These are phyloP conservation scores for Cheilosia scutellata DNA, from an alignment of 2,888 invertebrate genomes.

Conservation along the genomic window DNA sequence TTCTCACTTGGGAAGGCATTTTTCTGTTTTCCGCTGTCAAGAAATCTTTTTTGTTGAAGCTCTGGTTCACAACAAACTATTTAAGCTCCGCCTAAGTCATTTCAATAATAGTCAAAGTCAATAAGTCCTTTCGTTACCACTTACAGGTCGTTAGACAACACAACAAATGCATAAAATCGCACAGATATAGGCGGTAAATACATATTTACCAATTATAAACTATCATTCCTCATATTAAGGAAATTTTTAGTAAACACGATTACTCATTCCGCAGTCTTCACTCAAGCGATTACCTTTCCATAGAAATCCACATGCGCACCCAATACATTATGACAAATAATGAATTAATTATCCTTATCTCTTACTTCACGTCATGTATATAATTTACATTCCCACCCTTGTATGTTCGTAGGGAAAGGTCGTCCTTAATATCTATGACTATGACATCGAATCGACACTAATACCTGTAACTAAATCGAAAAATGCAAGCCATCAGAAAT, in stretches of 20 bases:
- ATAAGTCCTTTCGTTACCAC: too few relatives aligned
- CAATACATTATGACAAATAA: constrained; percentile 6
- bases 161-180: not conserved
- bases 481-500: not conserved
- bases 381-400: constrained; percentile 1
- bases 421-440: not conserved
- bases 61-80: too few relatives aligned
- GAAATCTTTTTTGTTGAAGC: too few relatives aligned
- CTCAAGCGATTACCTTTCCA: not conserved
- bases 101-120: too few relatives aligned
- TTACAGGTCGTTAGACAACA: not conserved
- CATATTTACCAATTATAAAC: not conserved
- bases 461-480: not conserved
- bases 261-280: not conserved
- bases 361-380: not conserved
- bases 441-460: not conserved
- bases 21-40: too few relatives aligned
- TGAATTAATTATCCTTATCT: constrained; percentile 33
- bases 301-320: not conserved
- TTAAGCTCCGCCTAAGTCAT: too few relatives aligned
- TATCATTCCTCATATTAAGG: not conserved
- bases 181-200: not conserved
- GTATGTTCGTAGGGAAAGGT: not conserved
- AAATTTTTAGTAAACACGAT: not conserved
- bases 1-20: too few relatives aligned